Percentiles rank a stretch among this genome's conserved stretches.
phyloP scores from a whole-genome alignment of 1,140 invertebrate species.

The Pseudobourletiella spinata region DNA sequence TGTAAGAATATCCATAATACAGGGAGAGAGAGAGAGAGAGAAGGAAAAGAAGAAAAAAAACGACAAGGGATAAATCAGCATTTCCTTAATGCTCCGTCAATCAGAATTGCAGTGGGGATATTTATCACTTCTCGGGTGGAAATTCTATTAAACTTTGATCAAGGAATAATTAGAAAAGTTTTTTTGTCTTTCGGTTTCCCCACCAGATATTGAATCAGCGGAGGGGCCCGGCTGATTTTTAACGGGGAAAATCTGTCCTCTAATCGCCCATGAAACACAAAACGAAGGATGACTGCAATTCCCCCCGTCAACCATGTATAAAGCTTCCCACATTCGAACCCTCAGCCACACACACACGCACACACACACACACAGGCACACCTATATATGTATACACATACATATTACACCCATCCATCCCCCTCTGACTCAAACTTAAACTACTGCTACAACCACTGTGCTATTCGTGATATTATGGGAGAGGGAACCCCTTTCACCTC shows the following conservation, averaged over 20 bases:
- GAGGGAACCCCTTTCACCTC: too few species aligned
- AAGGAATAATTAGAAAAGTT: constrained; percentile 37
- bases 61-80: constrained; percentile 19
- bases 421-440: too few species aligned
- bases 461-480: too few species aligned
- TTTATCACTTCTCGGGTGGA: constrained; percentile 37
- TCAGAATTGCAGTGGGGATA: constrained; percentile 36
- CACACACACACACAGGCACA: too few species aligned
- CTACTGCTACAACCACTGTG: too few species aligned
- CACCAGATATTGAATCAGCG: constrained; percentile 19
- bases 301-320: neutral
- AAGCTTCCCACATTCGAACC: too few species aligned
- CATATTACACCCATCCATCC: too few species aligned
- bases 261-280: constrained; percentile 35
- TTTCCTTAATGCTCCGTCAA: constrained; percentile 35
- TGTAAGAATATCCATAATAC: too few species aligned
- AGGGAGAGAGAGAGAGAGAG: neutral
- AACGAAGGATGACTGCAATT: constrained; percentile 7
- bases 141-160: constrained; percentile 37
- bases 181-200: constrained; percentile 26
- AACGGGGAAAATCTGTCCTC: constrained; percentile 13
- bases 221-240: neutral
- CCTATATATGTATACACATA: too few species aligned
- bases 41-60: constrained; percentile 3
- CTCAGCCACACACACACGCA: too few species aligned